These are phyloP conservation scores for Hormaphis cornu DNA, from an alignment of 1,140 invertebrate species.

Conservation along the genomic window DNA sequence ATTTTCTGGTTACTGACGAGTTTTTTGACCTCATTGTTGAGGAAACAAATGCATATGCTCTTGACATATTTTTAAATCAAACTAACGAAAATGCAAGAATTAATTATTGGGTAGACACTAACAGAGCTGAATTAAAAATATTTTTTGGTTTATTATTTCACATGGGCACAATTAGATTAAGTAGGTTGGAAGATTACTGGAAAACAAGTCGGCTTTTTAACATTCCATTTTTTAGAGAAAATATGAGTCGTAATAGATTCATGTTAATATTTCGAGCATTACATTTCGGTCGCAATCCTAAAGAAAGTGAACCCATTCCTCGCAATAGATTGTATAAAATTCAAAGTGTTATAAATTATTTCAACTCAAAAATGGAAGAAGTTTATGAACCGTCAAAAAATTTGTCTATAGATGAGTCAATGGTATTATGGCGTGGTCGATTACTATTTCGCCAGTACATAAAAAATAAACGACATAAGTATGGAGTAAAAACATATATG, in stretches of 20 bases:
- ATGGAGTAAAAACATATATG: conserved; percentile 42
- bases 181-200: conserved; percentile 32
- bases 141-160: conserved; percentile 32
- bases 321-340: conserved; percentile 37
- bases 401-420: conserved; percentile 43
- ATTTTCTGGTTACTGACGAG: conserved; percentile 24
- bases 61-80: conserved; percentile 5
- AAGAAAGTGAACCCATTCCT: not conserved
- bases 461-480: conserved; percentile 41
- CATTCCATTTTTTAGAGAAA: conserved; percentile 25
- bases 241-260: conserved; percentile 40
- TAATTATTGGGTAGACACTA: conserved; percentile 32
- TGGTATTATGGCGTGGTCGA: conserved; percentile 41
- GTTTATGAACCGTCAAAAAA: conserved; percentile 37
- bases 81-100: not conserved
- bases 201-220: conserved; percentile 31
- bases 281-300: conserved; percentile 37
- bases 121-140: conserved; percentile 30
- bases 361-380: conserved; percentile 34
- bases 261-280: conserved; percentile 38
- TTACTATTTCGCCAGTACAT: conserved; percentile 43
- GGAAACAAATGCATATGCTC: conserved; percentile 33
- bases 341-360: conserved; percentile 19
- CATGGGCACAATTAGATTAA: conserved; percentile 32
- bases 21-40: conserved; percentile 33